Evolutionary conservation across 2,113 vertebrate genomes (phyloP).

Genomic region (Ursus arctos): DNA sequence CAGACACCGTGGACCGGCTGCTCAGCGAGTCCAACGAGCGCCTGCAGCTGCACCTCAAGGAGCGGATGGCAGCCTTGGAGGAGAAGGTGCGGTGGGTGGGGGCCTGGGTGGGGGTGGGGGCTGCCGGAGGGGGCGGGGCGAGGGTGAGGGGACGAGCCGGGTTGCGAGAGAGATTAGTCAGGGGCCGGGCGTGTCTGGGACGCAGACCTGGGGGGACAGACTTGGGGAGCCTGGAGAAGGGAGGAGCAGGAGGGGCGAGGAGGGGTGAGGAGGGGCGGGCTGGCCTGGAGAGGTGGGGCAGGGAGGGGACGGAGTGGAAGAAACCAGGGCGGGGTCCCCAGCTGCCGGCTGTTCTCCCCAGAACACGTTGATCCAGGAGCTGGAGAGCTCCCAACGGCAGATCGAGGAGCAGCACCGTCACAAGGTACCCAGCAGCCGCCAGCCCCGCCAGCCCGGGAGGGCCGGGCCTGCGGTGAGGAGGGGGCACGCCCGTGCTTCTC

Average conservation of each 20-base stretch:
- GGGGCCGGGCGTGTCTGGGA: rapidly evolving
- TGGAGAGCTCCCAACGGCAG: conserved; percentile 97
- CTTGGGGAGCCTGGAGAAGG: not conserved
- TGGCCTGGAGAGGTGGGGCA: not conserved
- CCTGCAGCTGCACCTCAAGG: conserved; percentile 97
- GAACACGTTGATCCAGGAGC: conserved; percentile 96
- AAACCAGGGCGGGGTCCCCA: not conserved
- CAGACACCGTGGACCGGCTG: conserved; percentile 96
- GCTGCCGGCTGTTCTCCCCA: conserved; percentile 74
- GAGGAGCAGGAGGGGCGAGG: not conserved
- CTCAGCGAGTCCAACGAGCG: conserved; percentile 97
- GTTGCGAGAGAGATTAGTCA: not conserved
- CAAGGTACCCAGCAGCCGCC: conserved; percentile 88
- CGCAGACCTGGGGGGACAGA: too few species aligned
- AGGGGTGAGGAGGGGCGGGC: not conserved
- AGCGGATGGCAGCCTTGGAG: conserved; percentile 97
- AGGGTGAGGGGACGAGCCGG: not conserved
- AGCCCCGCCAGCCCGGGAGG: not conserved
- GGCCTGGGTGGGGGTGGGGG: not conserved
- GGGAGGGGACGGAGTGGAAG: too few species aligned
- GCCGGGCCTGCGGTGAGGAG: not conserved
- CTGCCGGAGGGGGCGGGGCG: rapidly evolving
- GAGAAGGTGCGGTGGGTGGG: conserved; percentile 91
- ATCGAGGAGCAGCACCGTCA: conserved; percentile 96
- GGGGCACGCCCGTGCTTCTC: not conserved